A percentile compares a stretch with the other conserved stretches of the same genome.
Conservation (phyloP, 2,888 invertebrate genomes). For the Yponomeuta malinellus region DNA sequence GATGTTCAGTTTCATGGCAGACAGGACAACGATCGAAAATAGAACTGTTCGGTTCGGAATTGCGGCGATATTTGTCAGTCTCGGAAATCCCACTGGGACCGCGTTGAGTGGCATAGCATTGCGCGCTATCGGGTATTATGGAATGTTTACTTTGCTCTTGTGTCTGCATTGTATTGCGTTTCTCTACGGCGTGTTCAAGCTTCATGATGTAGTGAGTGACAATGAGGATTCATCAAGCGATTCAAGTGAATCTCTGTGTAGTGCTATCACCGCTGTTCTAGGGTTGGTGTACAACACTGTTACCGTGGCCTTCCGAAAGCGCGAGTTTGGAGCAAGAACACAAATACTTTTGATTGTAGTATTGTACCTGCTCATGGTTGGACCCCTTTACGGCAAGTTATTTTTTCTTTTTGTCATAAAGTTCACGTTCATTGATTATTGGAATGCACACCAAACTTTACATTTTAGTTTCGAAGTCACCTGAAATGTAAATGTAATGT, state of each 20-base stretch:
- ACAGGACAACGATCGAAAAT: conserved; percentile 74
- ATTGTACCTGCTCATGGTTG: conserved; percentile 63
- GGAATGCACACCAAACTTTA: too few species aligned
- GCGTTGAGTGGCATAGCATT: conserved; percentile 71
- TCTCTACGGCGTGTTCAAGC: conserved; percentile 52
- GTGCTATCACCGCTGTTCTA: conserved; percentile 39
- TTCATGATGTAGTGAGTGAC: conserved; percentile 48
- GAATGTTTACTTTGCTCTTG: conserved; percentile 58
- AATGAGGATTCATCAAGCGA: conserved; percentile 23
- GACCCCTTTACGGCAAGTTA: conserved; percentile 67
- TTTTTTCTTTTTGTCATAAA: neutral
- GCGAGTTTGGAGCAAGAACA: conserved; percentile 46
- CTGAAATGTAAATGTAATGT: too few species aligned
- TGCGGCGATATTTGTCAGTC: conserved; percentile 71
- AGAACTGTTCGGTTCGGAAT: conserved; percentile 79
- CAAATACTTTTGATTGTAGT: conserved; percentile 57
- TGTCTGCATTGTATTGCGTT: conserved; percentile 48
- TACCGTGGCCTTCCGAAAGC: conserved; percentile 51
- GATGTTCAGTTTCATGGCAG: conserved; percentile 78
- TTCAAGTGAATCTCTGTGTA: neutral
- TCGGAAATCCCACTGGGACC: conserved; percentile 71
- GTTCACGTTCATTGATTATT: neutral
- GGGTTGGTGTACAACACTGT: conserved; percentile 57
- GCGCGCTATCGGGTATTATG: conserved; percentile 59
- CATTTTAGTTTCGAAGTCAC: too few species aligned